Evolutionary conservation across 1,140 invertebrate species (phyloP), one percentile per base, ranked within the genome.

Genomic region (Sycobia sp.): DNA sequence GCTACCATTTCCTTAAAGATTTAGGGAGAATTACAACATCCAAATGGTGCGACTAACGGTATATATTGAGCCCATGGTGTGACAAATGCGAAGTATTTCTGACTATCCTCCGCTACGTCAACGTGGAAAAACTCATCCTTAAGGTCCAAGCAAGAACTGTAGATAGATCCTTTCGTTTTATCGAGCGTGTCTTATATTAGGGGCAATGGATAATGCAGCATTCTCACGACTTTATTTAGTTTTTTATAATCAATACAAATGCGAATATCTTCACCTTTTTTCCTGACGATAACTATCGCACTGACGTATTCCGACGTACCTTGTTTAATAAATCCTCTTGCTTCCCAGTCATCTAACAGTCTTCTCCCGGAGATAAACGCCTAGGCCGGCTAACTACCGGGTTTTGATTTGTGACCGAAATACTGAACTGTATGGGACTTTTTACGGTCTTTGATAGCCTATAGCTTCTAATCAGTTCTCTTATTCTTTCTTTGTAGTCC

Each of bases 111-210:
- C 2, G 27, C 50, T 3, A 65, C 43, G 0, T 13, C 16, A 1
- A 65, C 39, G 14, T 60, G 56, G 39, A 60, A 55, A 44, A 65
- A 65, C 2, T 51, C 49, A 25, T 60, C 38, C 3, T 47, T 65
- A 1, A 46, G 8, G 29, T 62, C 50, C 4, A 53, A 5, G 2
- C 5, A 11, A 2, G 18, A 46, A 18, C 7, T 13, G 11, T 13
- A 2, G 0, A 0, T n/a, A 0, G 44, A 36, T 3, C 7, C 56
- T 22, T 47, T 20, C 1, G 32, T 38, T 0, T 3, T 5, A 11
- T 54, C 29, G 1, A 54, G 9, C 13, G 27, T 13, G 9, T 44
- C 39, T n/a, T 60, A 46, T 0, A 60, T 51, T 3, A 51, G 2
- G 1, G 46, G 47, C 23, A 43, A 20, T 11, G 36, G 47, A 18